Percentiles rank a stretch among this genome's conserved stretches.
Evolutionary conservation across 2,797 vertebrate species (phyloP).

Genomic region (Eidolon dupreanum): DNA sequence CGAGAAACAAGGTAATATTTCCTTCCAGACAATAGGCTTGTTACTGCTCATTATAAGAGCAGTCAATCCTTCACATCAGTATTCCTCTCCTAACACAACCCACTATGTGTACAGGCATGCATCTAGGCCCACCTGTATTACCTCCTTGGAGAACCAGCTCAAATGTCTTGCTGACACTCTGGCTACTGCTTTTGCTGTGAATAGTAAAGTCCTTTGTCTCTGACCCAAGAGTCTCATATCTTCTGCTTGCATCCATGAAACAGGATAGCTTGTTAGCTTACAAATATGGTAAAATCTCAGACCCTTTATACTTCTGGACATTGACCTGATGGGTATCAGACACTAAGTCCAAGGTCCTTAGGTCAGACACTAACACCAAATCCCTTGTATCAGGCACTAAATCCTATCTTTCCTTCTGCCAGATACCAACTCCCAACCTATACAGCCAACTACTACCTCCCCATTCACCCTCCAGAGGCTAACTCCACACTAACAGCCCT

Average conservation of each 20-base stretch:
- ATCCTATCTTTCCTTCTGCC: background rate
- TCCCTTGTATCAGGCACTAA: background rate
- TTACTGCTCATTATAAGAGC: background rate
- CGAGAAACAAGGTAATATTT: background rate
- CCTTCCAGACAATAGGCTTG: background rate
- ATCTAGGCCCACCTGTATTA: background rate
- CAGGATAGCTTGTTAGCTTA: background rate
- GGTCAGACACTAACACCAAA: background rate
- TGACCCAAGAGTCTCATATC: background rate
- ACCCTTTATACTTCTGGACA: background rate
- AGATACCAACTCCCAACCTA: background rate
- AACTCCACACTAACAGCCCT: background rate
- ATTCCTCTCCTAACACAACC: background rate
- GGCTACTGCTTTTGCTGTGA: slow-evolving; percentile 10
- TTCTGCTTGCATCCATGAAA: slow-evolving; percentile 1
- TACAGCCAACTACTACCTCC: background rate
- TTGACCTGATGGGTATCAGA: background rate
- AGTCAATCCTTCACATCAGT: background rate
- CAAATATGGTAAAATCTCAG: slow-evolving; percentile 3
- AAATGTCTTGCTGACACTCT: background rate
- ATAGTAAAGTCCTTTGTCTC: background rate
- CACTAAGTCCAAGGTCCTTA: background rate
- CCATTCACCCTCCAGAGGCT: background rate
- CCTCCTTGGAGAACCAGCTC: background rate
- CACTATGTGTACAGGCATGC: background rate